phyloP scores from a whole-genome alignment of 1,140 invertebrate genomes.

The Paraescarpia echinospica region DNA sequence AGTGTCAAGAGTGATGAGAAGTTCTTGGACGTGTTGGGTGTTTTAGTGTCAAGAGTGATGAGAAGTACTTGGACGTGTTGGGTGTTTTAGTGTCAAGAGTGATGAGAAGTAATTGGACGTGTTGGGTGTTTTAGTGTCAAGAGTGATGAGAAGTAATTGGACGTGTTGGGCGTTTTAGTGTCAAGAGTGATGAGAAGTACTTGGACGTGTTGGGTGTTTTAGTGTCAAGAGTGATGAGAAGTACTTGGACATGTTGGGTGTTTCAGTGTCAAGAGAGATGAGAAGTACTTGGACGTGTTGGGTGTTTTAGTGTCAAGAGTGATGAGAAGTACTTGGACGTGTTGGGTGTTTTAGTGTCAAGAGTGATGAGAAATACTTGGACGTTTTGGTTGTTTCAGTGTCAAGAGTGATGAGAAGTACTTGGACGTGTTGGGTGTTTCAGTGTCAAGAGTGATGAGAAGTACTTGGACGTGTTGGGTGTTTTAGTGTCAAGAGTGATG shows the following conservation, averaged over 20 bases:
- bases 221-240: not conserved
- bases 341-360: constrained; percentile 12
- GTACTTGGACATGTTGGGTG: not conserved
- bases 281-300: not conserved
- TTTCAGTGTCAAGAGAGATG: not conserved
- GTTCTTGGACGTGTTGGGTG: not conserved
- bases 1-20: not conserved
- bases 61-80: constrained; percentile 11
- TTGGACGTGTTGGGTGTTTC: not conserved
- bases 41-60: too few relatives aligned
- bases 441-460: too few relatives aligned
- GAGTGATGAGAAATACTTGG: not conserved
- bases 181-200: not conserved
- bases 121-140: not conserved
- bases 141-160: not conserved
- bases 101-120: not conserved
- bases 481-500: not conserved
- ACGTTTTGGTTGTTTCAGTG: not conserved
- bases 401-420: not conserved
- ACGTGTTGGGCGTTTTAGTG: not conserved
- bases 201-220: not conserved
- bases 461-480: constrained; percentile 11
- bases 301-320: too few relatives aligned
- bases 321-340: constrained; percentile 3
- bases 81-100: not conserved